Conservation (phyloP, 2,113 vertebrate species). For the Tricholaema leucomelas region DNA sequence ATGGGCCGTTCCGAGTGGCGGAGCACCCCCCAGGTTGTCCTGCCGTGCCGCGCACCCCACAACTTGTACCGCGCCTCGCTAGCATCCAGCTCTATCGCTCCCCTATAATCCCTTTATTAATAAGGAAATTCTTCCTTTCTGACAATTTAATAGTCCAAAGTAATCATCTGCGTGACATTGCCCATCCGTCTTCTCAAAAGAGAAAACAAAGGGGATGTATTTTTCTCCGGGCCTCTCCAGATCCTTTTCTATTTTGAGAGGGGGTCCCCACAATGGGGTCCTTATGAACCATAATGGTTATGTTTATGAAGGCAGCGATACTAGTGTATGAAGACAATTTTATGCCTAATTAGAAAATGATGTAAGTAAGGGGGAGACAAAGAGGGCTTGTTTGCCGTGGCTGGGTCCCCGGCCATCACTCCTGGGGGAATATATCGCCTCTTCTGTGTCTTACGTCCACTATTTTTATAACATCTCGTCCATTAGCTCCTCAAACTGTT, state of each 20-base stretch:
- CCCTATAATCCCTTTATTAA: conserved; percentile 80
- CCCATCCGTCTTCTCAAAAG: conserved; percentile 89
- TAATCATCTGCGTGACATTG: conserved; percentile 91
- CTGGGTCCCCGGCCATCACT: conserved; percentile 48
- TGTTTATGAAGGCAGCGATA: conserved; percentile 94
- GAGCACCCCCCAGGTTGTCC: conserved; percentile 37
- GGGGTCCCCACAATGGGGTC: conserved; percentile 85
- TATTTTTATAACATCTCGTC: conserved; percentile 66
- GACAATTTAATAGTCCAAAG: conserved; percentile 95
- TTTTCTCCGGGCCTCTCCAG: conserved; percentile 74
- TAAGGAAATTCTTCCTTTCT: conserved; percentile 87
- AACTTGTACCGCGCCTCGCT: not conserved
- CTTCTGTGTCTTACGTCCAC: conserved; percentile 50
- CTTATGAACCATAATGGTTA: conserved; percentile 90
- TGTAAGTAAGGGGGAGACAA: conserved; percentile 74
- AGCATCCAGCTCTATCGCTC: conserved; percentile 79
- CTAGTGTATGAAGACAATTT: conserved; percentile 88
- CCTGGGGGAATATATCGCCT: conserved; percentile 32
- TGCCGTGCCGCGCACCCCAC: conserved; percentile 44
- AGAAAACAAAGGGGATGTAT: conserved; percentile 86
- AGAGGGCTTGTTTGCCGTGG: conserved; percentile 57
- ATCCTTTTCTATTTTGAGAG: conserved; percentile 87
- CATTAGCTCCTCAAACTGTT: conserved; percentile 71
- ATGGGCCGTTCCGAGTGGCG: not conserved
- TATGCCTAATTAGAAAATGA: conserved; percentile 85